Percentiles rank a stretch among this genome's conserved stretches.
These are phyloP conservation scores for Venustaconcha ellipsiformis DNA, from an alignment of 1,140 invertebrate species.

Conservation along the genomic window DNA sequence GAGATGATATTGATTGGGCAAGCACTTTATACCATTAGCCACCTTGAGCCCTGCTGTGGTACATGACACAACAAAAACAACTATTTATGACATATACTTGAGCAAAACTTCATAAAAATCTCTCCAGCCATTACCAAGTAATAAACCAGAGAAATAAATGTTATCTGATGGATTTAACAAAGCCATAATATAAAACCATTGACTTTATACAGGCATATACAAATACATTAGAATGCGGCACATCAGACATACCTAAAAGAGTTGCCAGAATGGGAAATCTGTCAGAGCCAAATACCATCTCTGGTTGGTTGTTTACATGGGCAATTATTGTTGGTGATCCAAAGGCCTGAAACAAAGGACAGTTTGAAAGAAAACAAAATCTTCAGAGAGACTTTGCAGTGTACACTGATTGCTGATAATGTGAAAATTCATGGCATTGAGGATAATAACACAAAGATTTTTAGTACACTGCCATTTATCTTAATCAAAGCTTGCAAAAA, in stretches of 20 bases:
- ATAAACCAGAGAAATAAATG: no score
- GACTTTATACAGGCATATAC: no score
- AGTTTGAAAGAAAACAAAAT: not conserved
- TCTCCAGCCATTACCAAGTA: no score
- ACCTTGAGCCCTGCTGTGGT: no score
- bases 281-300: slow-evolving; percentile 67
- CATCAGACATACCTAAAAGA: slow-evolving; percentile 52
- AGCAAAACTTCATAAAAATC: no score
- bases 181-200: no score
- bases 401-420: not conserved
- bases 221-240: not conserved
- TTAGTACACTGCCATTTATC: not conserved
- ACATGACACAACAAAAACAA: no score
- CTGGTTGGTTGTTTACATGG: slow-evolving; percentile 55
- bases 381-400: not conserved
- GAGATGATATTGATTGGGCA: no score
- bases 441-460: not conserved
- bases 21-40: no score
- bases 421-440: not conserved
- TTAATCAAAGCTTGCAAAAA: no score
- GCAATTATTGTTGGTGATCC: slow-evolving; percentile 67
- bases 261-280: slow-evolving; percentile 65
- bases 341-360: slow-evolving; percentile 59
- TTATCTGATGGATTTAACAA: no score
- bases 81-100: no score